Base-by-base conservation (phyloP, 2,888 invertebrate genomes). In the Amblyteles armatorius region DNA sequence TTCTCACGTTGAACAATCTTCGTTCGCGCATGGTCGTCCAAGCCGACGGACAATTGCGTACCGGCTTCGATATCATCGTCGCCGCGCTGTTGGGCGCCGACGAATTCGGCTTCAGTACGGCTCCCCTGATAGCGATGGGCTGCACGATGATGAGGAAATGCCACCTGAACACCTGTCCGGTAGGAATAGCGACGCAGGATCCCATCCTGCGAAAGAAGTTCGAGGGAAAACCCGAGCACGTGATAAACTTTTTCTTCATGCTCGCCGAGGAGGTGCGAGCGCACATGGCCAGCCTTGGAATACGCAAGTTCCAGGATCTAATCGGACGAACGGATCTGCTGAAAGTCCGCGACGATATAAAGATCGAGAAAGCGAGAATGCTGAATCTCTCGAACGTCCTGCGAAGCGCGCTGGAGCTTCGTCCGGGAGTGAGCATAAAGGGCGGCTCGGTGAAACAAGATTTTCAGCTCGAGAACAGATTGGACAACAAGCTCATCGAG, bases 81-180 rank as follows among this genome's bases (percentile, higher is more conserved):
- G 99, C 99, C 2, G 99, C 99, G 0, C 93, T 99, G 60, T 95
- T 99, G 55, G 99, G 99, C 33, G 99, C 99, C 9, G 99, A 99
- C 94, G 99, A 99, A 94, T 98, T 99, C 93, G 99, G 99, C 29
- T 98, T 99, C 95, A 99, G 99, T 93, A 99, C 99, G 0, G 99
- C 99, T 2, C 99, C 99, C 0, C 95, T 99, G 74, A 99, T 99
- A 91, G 99, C 98, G 1, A 96, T 99, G 94, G 99, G 99, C 3
- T 99, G 99, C 93, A 99, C 99, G 0, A 99, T 99, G 99, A 99
- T 99, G 99, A 96, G 99, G 82, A 99, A 99, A 94, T 99, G 99
- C 92, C 99, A 99, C 94, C 95, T 99, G 90, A 99, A 99, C 94
- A 99, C 99, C 7, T 99, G 99, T 89, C 99, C 99, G 0, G 99